Percentiles rank a stretch among this genome's conserved stretches.
These are phyloP conservation scores for Meghimatium bilineatum DNA, from an alignment of 2,888 invertebrate species.

Conservation along the genomic window DNA sequence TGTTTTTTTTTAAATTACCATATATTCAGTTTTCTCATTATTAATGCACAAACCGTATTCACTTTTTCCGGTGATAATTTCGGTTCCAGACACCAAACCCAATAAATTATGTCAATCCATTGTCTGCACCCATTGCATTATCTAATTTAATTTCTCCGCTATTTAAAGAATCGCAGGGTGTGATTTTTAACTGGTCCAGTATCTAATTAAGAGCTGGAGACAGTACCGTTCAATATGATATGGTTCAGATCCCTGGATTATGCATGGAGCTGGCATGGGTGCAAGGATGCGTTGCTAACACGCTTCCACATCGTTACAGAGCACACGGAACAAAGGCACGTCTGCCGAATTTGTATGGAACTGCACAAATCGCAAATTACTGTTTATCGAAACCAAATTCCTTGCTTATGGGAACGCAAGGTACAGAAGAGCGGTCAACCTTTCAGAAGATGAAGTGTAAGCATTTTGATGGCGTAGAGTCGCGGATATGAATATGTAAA, in stretches of 20 bases:
- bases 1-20: too few species aligned
- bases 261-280: background rate
- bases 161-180: background rate
- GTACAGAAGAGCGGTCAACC: too few species aligned
- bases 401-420: too few species aligned
- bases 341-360: background rate
- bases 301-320: background rate
- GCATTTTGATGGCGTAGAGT: too few species aligned
- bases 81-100: background rate
- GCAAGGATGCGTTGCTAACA: background rate
- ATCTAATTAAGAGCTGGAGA: constrained; percentile 2
- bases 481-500: too few species aligned
- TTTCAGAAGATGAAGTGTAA: too few species aligned
- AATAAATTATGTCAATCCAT: background rate
- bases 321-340: background rate
- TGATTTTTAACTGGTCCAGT: background rate
- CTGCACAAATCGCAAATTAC: too few species aligned
- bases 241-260: background rate
- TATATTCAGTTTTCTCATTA: too few species aligned
- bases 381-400: too few species aligned
- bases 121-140: background rate
- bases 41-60: too few species aligned
- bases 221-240: background rate
- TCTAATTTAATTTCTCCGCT: constrained; percentile 6
- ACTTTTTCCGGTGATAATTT: too few species aligned